Evolutionary conservation across 2,888 invertebrate species (phyloP).

Genomic region (Agriotes lineatus): DNA sequence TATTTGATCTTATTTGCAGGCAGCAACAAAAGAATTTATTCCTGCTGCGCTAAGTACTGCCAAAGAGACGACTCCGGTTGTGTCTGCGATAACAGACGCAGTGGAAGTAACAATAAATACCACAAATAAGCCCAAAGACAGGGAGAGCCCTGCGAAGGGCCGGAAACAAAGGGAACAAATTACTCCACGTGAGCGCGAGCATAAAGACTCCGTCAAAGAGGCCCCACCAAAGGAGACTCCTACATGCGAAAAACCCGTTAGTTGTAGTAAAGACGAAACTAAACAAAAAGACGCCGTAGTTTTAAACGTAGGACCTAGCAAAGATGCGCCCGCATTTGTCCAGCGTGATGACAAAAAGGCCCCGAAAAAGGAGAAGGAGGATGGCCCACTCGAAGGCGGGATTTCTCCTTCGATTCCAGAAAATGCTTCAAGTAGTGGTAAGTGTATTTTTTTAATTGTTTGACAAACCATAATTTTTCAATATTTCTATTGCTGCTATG

Average conservation of each 20-base stretch:
- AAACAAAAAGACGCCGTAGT: conserved; percentile 34
- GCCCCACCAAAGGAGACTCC: conserved; percentile 25
- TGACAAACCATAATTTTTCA: no score
- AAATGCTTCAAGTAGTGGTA: conserved; percentile 21
- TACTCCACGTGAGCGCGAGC: conserved; percentile 25
- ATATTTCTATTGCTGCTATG: no score
- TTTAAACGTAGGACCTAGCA: conserved; percentile 24
- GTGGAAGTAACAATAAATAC: conserved; percentile 70
- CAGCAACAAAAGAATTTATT: conserved; percentile 64
- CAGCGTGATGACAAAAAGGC: conserved; percentile 36
- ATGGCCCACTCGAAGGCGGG: conserved; percentile 6
- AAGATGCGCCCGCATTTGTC: conserved; percentile 20
- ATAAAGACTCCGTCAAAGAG: conserved; percentile 50
- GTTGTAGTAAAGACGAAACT: conserved; percentile 36
- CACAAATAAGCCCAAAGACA: conserved; percentile 64
- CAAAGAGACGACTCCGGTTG: conserved; percentile 73
- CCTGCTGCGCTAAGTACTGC: conserved; percentile 54
- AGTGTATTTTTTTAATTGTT: conserved; percentile 24
- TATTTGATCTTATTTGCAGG: conserved; percentile 53
- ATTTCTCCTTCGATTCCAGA: conserved; percentile 29
- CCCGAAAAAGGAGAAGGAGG: conserved; percentile 32
- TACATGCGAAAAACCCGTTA: conserved; percentile 36
- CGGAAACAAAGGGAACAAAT: conserved; percentile 54
- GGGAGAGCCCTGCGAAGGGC: conserved; percentile 64
- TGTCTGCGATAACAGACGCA: conserved; percentile 79